Percentiles rank a stretch among this genome's conserved stretches.
phyloP scores from a whole-genome alignment of 2,888 invertebrate species.

The Drosophila robusta region DNA sequence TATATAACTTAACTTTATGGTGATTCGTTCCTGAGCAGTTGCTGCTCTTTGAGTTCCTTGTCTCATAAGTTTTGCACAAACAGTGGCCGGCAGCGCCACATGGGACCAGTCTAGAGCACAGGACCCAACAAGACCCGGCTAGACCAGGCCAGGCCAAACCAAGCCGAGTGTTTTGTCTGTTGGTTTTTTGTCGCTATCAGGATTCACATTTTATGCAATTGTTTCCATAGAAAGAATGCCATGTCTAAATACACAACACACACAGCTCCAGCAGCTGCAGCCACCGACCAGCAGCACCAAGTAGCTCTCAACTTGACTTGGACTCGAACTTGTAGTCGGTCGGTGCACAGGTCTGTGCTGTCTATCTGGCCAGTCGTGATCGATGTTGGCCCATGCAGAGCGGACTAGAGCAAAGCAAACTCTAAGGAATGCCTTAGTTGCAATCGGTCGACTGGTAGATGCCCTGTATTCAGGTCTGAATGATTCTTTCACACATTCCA shows the following conservation, averaged over 20 bases:
- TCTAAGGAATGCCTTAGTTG: background rate
- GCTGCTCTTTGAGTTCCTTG: slow-evolving; percentile 26
- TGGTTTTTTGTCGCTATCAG: slow-evolving; percentile 74
- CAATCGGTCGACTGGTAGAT: slow-evolving; percentile 1
- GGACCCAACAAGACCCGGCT: slow-evolving; percentile 14
- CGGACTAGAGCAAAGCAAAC: slow-evolving; percentile 31
- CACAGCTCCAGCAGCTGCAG: slow-evolving; percentile 4
- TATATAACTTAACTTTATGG: slow-evolving; percentile 47
- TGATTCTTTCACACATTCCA: no score
- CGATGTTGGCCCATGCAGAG: slow-evolving; percentile 67
- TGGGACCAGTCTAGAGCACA: slow-evolving; percentile 45
- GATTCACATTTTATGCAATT: slow-evolving; percentile 78
- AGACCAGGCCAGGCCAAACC: slow-evolving; percentile 4
- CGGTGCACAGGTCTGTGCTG: slow-evolving; percentile 45
- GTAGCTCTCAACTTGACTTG: slow-evolving; percentile 59
- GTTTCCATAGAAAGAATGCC: slow-evolving; percentile 69
- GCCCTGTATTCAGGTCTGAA: slow-evolving; percentile 4
- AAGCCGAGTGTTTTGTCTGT: slow-evolving; percentile 41
- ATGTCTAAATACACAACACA: slow-evolving; percentile 57
- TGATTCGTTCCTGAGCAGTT: slow-evolving; percentile 30
- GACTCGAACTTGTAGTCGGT: slow-evolving; percentile 34
- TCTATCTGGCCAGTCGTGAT: slow-evolving; percentile 76
- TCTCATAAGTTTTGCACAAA: slow-evolving; percentile 18
- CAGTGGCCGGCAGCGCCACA: slow-evolving; percentile 48
- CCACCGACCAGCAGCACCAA: slow-evolving; percentile 30